phyloP scores from a whole-genome alignment of 2,113 vertebrate species.

The Brachirus orientalis region DNA sequence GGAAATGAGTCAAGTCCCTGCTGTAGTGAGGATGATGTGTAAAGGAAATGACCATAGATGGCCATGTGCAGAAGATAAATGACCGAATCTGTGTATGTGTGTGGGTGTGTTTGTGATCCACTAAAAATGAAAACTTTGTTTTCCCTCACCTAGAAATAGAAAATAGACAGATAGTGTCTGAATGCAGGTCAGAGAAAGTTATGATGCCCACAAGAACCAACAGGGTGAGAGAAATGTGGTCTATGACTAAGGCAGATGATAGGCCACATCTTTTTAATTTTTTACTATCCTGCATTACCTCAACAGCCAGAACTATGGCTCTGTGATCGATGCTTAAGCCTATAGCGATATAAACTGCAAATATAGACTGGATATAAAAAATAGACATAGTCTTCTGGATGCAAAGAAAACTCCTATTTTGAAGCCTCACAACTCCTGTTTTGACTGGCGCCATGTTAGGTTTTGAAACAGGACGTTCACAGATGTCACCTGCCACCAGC shows the following conservation, averaged over 20 bases:
- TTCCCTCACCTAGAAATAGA: neutral
- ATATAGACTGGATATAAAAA: too few species aligned
- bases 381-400: too few species aligned
- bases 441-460: too few species aligned
- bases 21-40: slow-evolving; percentile 54
- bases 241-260: slow-evolving; percentile 13
- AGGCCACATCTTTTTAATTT: slow-evolving; percentile 15
- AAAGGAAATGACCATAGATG: slow-evolving; percentile 68
- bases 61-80: slow-evolving; percentile 43
- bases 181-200: slow-evolving; percentile 38
- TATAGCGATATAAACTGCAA: neutral
- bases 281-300: slow-evolving; percentile 4
- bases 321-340: neutral
- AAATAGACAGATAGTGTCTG: slow-evolving; percentile 6
- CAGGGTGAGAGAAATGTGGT: slow-evolving; percentile 6
- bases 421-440: too few species aligned
- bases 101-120: too few species aligned
- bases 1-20: slow-evolving; percentile 68
- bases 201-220: slow-evolving; percentile 23
- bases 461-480: too few species aligned
- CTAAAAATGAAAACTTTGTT: slow-evolving; percentile 21
- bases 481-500: too few species aligned
- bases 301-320: neutral
- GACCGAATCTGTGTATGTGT: slow-evolving; percentile 32
- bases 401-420: too few species aligned